Evolutionary conservation across 2,113 vertebrate genomes (phyloP), one percentile per base, ranked within the genome.

Genomic region (Donacobius atricapilla): DNA sequence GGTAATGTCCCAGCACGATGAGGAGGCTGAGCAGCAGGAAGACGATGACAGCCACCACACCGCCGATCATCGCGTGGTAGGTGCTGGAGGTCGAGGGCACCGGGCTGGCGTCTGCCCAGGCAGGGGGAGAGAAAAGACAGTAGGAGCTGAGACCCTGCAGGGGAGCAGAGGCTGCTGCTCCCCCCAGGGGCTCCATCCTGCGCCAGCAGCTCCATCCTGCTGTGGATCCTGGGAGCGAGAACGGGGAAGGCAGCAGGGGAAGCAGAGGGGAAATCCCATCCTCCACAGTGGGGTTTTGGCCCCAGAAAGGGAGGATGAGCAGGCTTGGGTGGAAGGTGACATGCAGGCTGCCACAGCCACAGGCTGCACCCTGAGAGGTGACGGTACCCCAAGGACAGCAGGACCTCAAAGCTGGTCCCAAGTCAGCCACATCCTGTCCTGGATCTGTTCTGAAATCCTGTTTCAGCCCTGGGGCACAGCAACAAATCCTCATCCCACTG

Each of bases 1-100:
- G 97, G 98, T 99, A 99, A 97, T 99, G 99, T 83, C 99, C 99
- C 14, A 99, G 95, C 94, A 99, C 98, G 89, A 99, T 99, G 95
- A 99, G 99, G 35, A 99, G 98, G 87, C 99, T 99, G 90, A 99
- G 99, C 76, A 99, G 98, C 92, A 99, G 98, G 97, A 99, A 99
- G 97, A 99, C 99, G 28, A 99, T 99, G 87, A 99, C 98, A 0
- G 99, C 99, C 40, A 99, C 99, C 33, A 99, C 98, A 28, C 99
- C 99, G 3, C 99, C 99, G 5, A 99, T 99, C 90, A 99, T 98
- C 0, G 99, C 99, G 5, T 99, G 99, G 97, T 99, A 99, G 6
- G 99, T 98, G 77, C 99, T 98, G 48, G 98, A 98, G 12, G 98
- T 97, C 0, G 98, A 98, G 61, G 98, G 97, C 97, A 99, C 98